Evolutionary conservation across 2,888 invertebrate genomes (phyloP).

Genomic region (Ceriagrion tenellum): DNA sequence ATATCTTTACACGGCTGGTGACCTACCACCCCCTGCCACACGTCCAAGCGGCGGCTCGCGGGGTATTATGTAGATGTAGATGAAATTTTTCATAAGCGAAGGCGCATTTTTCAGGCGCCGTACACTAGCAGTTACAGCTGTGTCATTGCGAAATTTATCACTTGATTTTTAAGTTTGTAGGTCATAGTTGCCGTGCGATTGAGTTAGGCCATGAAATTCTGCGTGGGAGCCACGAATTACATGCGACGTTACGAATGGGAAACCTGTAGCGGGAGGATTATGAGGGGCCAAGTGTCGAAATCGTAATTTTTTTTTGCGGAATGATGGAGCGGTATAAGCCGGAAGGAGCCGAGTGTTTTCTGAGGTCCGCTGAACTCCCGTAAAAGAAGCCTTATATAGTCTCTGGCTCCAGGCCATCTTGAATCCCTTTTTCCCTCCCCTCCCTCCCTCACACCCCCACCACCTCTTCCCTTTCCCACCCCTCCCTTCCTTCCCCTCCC

Average conservation of each 20-base stretch:
- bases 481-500: background rate
- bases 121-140: too few species aligned
- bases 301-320: conserved; percentile 12
- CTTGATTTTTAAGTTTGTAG: too few species aligned
- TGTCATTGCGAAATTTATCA: too few species aligned
- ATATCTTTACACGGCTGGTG: too few species aligned
- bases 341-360: background rate
- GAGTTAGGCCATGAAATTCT: background rate
- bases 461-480: background rate
- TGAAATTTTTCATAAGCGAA: background rate
- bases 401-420: background rate
- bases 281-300: background rate
- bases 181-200: too few species aligned
- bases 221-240: background rate
- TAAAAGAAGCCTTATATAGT: background rate
- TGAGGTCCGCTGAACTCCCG: background rate
- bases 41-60: too few species aligned
- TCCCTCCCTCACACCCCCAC: background rate
- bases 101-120: background rate
- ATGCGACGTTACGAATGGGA: background rate
- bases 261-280: background rate
- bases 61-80: too few species aligned
- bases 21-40: too few species aligned
- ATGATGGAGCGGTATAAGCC: background rate
- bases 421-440: background rate